Percentiles rank a stretch among this genome's conserved stretches.
Conservation (phyloP, 2,797 vertebrate genomes). For the Ataeniobius toweri region DNA sequence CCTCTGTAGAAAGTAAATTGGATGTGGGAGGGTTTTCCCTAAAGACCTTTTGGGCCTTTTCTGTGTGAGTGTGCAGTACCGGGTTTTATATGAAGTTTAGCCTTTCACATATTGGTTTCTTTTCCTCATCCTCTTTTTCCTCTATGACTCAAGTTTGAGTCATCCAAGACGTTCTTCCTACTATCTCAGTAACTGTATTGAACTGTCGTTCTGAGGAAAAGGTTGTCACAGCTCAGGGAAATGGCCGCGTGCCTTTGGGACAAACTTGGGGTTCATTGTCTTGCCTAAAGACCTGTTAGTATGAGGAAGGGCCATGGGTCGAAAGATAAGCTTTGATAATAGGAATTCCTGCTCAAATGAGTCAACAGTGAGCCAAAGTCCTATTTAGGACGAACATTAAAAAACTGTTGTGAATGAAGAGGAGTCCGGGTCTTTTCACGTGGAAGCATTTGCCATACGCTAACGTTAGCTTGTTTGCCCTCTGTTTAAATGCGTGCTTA, state of each 20-base stretch:
- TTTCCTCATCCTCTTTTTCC: slow-evolving; percentile 7
- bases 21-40: slow-evolving; percentile 27
- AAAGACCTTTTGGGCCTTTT: slow-evolving; percentile 1
- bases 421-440: background rate
- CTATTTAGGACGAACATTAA: background rate
- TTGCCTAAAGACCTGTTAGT: background rate
- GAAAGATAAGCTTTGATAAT: background rate
- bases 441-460: background rate
- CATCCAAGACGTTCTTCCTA: slow-evolving; percentile 37
- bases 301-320: background rate
- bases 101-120: background rate
- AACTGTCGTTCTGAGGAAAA: slow-evolving; percentile 20
- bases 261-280: background rate
- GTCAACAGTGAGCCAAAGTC: background rate
- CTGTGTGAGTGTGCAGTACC: background rate
- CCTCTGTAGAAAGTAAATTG: slow-evolving; percentile 28
- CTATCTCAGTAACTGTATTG: slow-evolving; percentile 28
- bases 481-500: background rate
- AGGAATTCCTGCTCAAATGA: background rate
- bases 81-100: background rate
- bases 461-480: background rate
- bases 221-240: slow-evolving; percentile 1
- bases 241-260: background rate
- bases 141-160: slow-evolving; percentile 47
- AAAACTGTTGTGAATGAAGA: background rate